Evolutionary conservation across 37 sponge, comb jelly and placozoan species (phyloP).

Genomic region (Chondrosia reniformis): DNA sequence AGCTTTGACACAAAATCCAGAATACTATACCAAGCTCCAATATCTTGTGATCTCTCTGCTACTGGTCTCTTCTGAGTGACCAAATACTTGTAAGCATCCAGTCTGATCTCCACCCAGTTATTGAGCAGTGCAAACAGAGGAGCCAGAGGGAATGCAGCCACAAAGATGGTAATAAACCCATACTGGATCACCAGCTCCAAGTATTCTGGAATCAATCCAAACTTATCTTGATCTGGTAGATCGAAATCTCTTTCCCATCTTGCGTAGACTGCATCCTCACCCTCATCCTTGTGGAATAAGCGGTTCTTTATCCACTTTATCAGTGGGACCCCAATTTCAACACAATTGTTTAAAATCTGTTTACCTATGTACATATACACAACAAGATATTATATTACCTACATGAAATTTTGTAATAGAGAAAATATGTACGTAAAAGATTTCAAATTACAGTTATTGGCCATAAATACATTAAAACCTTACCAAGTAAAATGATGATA

Average conservation of each 20-base stretch:
- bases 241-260: slow-evolving; percentile 95
- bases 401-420: too few relatives aligned
- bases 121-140: slow-evolving; percentile 97
- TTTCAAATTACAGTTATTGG: too few relatives aligned
- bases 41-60: slow-evolving; percentile 86
- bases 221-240: slow-evolving; percentile 58
- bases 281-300: slow-evolving; percentile 38
- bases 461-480: too few relatives aligned
- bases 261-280: slow-evolving; percentile 68
- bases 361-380: too few relatives aligned
- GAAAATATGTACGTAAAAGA: too few relatives aligned
- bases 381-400: too few relatives aligned
- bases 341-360: slow-evolving; percentile 85
- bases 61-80: slow-evolving; percentile 76
- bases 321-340: slow-evolving; percentile 84
- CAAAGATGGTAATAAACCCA: slow-evolving; percentile 97
- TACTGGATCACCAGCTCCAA: slow-evolving; percentile 97
- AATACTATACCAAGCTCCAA: slow-evolving; percentile 90
- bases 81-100: slow-evolving; percentile 93
- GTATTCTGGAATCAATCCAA: slow-evolving; percentile 95
- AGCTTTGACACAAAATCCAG: slow-evolving; percentile 80
- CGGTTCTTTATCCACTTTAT: slow-evolving; percentile 50
- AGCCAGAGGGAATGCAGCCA: slow-evolving; percentile 95
- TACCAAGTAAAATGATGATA: slow-evolving; percentile 84
- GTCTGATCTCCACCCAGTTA: slow-evolving; percentile 93